A percentile compares a stretch with the other conserved stretches of the same genome.
Evolutionary conservation across 2,113 vertebrate species (phyloP).

Genomic region (Dromiciops gliroides): DNA sequence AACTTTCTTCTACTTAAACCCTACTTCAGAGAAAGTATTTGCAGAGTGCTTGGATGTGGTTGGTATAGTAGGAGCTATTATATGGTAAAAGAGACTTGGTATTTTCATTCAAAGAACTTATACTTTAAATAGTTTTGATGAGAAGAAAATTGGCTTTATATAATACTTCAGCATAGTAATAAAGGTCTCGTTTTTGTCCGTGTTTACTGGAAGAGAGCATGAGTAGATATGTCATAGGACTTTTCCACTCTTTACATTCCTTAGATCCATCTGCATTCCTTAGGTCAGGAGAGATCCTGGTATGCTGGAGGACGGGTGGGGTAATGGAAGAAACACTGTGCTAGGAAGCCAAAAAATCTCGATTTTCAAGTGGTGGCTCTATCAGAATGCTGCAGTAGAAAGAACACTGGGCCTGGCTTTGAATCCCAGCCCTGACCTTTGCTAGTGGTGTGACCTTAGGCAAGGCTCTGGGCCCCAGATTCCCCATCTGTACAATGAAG

Average conservation of each 20-base stretch:
- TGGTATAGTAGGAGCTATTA: not conserved
- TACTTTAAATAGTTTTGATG: not conserved
- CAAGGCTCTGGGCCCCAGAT: not conserved
- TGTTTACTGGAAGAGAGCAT: not conserved
- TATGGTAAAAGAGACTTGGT: not conserved
- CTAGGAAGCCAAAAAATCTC: not conserved
- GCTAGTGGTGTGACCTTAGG: not conserved
- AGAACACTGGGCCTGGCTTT: not conserved
- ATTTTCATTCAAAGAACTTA: not conserved
- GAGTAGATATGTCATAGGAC: constrained; percentile 14
- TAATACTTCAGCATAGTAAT: not conserved
- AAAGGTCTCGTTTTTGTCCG: not conserved
- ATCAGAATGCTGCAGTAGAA: not conserved
- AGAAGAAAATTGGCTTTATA: not conserved
- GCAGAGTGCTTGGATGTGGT: not conserved
- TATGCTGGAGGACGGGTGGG: not conserved
- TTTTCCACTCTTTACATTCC: not conserved
- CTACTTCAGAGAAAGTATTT: not conserved
- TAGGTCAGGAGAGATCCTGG: not conserved
- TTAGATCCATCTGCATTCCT: not conserved
- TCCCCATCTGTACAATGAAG: not conserved
- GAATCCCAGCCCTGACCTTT: not conserved
- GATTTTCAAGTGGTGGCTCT: not conserved
- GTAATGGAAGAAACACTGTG: not conserved
- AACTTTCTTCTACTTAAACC: not conserved